Percentiles rank a stretch among this genome's conserved stretches.
Evolutionary conservation across 2,113 vertebrate genomes (phyloP).

Genomic region (Epinephelus lanceolatus): DNA sequence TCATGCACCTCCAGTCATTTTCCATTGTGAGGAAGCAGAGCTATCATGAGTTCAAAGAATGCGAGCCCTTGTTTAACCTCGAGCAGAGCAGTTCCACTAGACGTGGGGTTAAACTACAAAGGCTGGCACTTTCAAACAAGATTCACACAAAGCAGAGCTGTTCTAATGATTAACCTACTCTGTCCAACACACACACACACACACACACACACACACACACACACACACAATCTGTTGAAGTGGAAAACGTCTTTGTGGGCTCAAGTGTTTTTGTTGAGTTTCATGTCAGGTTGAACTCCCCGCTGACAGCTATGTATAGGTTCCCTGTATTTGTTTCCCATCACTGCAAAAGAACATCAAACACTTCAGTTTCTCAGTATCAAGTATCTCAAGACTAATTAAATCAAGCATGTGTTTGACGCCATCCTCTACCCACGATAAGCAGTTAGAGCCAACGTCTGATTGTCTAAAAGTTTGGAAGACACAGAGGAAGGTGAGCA

Average conservation of each 20-base stretch:
- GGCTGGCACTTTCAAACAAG: constrained; percentile 29
- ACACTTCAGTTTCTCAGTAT: constrained; percentile 56
- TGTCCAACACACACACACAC: background rate
- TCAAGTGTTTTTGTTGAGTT: constrained; percentile 38
- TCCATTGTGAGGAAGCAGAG: constrained; percentile 14
- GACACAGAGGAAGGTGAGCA: background rate
- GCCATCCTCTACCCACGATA: background rate
- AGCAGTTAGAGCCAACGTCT: background rate
- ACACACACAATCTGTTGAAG: background rate
- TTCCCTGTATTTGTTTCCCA: constrained; percentile 47
- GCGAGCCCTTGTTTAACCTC: constrained; percentile 28
- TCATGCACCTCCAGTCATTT: constrained; percentile 51
- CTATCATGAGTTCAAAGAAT: constrained; percentile 6
- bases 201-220: no score
- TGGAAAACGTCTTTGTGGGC: constrained; percentile 24
- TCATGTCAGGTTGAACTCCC: constrained; percentile 38
- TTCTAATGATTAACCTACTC: constrained; percentile 68
- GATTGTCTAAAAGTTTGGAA: background rate
- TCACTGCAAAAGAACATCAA: constrained; percentile 69
- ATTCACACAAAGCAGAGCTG: constrained; percentile 48
- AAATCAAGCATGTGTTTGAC: constrained; percentile 16
- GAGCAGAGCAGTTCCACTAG: constrained; percentile 16
- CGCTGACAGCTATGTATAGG: constrained; percentile 52
- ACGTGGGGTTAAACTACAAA: constrained; percentile 52
- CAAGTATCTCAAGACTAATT: constrained; percentile 11